Evolutionary conservation across 2,113 vertebrate genomes (phyloP), one percentile per base, ranked within the genome.

Genomic region (Lanius collurio): DNA sequence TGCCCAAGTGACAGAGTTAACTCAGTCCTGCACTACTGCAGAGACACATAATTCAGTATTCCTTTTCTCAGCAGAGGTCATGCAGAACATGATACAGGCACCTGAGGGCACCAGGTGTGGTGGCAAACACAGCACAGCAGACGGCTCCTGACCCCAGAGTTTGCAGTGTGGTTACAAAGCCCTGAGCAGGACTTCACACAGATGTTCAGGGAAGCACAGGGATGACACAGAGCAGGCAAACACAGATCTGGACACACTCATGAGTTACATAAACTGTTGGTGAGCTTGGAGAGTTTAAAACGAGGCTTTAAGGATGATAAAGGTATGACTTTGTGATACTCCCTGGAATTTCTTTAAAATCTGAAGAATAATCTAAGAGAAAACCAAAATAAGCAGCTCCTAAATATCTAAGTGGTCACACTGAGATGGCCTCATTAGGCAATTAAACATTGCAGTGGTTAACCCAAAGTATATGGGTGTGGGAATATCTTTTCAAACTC

Each of bases 281-380:
- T 10, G 69, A 60, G 16, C 63, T 19, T 28, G 65, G 18, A 27
- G 30, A 62, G 19, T 9, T 59, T 44, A 21, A 50, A 35, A 23
- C 7, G n/a, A 68, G 44, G 9, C 37, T 83, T 28, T 33, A 27
- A 73, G 44, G 20, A 82, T 10, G 16, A 39, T 22, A 46, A 42
- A 9, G 13, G 28, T 6, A 9, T 3, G 12, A 24, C 28, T 47
- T 57, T 0, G 1, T 14, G 53, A 33, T 7, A 39, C n/a, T 47
- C 15, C 6, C 15, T 3, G 1, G 11, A 41, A 63, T 50, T 35
- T 41, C 16, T n/a, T 89, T 53, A 44, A 57, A 70, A 44, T 53
- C 19, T 60, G 26, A 68, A 67, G n/a, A 42, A 65, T 39, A 31
- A 57, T 28, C 35, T 13, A 39, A 57, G 24, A 57, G 50, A 65